Evolutionary conservation across 2,888 invertebrate species (phyloP).

Genomic region (Aphidoletes aphidimyza): DNA sequence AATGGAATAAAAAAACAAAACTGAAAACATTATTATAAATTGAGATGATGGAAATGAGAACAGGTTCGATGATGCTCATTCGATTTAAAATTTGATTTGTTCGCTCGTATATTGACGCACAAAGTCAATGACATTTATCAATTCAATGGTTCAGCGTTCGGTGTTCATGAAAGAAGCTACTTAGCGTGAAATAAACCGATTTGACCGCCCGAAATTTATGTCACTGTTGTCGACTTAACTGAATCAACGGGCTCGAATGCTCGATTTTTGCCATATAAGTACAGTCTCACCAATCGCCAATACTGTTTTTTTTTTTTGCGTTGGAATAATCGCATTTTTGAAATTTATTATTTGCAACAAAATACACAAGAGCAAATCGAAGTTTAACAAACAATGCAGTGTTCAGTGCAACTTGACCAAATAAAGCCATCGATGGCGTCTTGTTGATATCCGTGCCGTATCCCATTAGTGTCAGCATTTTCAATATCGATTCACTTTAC

Average conservation of each 20-base stretch:
- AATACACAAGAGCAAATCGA: background rate
- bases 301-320: background rate
- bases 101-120: too few species aligned
- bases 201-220: background rate
- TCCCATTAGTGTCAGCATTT: constrained; percentile 1
- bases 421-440: constrained; percentile 31
- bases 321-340: background rate
- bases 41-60: constrained; percentile 1
- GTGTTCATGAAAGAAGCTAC: background rate
- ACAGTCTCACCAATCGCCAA: background rate
- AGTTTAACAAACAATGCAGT: background rate
- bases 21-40: constrained; percentile 9
- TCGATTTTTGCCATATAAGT: constrained; percentile 27
- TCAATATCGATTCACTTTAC: background rate
- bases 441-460: background rate
- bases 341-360: background rate
- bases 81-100: background rate
- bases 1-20: background rate
- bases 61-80: background rate
- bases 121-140: constrained; percentile 14
- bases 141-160: background rate
- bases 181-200: background rate
- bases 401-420: constrained; percentile 23
- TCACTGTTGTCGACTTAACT: background rate
- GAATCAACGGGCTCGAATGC: background rate